Evolutionary conservation across 2,888 invertebrate species (phyloP), one percentile per base, ranked within the genome.

Genomic region (Marasmarcha lunaedactyla): DNA sequence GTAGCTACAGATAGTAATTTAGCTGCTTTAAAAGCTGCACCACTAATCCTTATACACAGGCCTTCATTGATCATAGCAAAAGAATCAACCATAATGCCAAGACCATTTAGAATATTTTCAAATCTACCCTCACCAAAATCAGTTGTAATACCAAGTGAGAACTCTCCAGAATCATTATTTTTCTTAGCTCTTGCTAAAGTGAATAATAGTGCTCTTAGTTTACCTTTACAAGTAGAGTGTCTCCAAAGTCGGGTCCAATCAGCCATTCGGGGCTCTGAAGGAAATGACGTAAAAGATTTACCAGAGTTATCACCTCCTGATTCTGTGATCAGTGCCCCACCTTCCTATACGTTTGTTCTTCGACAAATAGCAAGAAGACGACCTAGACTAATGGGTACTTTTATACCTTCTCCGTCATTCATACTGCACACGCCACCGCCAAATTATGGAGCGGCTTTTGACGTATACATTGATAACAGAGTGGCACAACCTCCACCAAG

Each of bases 321-420:
- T 45, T 81, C 81, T 0, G 52, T 79, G n/a, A 50, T 59, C 0
- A 77, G 64, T 43, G 81, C 81, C 5, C 81, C 81, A 2, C 81
- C 81, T 0, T 77, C 79, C 0, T 83, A 81, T 51, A 76, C 81
- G 0, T 83, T 74, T 46, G 81, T 83, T 4, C 56, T 79, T 38
- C 54, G 77, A 14, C 79, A 81, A 60, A 71, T 72, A 52, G 63
- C 71, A 1, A 50, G 71, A 36, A 55, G 71, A 43, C 55, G 79
- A 41, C 78, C 81, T 0, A 60, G 79, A 41, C 49, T 77, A 1
- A 65, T 81, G 68, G 79, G 78, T 14, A 78, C 78, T 0, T 83
- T 81, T 44, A 68, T 77, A 39, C 73, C 79, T 2, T 83, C 79
- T 0, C 77, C 79, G 1, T 81, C 81, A 1, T 83, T 74, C 42